These are phyloP conservation scores for Artibeus jamaicensis DNA, from an alignment of 2,797 vertebrate species.

Conservation along the genomic window DNA sequence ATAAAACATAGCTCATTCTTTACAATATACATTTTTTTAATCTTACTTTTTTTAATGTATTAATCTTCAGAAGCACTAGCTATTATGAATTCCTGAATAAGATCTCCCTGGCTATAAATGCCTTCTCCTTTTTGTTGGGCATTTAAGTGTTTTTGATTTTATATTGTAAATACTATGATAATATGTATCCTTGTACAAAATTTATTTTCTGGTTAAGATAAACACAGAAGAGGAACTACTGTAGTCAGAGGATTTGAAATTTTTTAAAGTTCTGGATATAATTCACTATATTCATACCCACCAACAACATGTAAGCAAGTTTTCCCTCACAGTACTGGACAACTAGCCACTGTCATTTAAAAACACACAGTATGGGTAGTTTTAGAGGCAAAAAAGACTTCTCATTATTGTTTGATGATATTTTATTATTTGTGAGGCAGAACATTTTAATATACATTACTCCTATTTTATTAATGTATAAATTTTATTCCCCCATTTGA, in stretches of 20 bases:
- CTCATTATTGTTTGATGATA: not conserved
- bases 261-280: not conserved
- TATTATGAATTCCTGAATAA: not conserved
- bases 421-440: conserved; percentile 23
- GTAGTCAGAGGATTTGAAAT: not conserved
- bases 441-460: not conserved
- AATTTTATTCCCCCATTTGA: not conserved
- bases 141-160: not conserved
- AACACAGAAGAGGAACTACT: not conserved
- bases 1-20: not conserved
- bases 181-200: not conserved
- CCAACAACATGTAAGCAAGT: not conserved
- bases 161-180: conserved; percentile 17
- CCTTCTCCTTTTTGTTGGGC: not conserved
- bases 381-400: not conserved
- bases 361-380: not conserved
- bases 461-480: not conserved
- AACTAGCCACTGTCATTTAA: not conserved
- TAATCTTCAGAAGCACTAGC: not conserved
- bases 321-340: not conserved
- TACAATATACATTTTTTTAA: not conserved
- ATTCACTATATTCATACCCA: not conserved
- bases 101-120: not conserved
- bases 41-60: not conserved
- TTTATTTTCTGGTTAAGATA: conserved; percentile 24